Evolutionary conservation across 2,797 vertebrate genomes (phyloP).

Genomic region (Fistularia tabacaria): DNA sequence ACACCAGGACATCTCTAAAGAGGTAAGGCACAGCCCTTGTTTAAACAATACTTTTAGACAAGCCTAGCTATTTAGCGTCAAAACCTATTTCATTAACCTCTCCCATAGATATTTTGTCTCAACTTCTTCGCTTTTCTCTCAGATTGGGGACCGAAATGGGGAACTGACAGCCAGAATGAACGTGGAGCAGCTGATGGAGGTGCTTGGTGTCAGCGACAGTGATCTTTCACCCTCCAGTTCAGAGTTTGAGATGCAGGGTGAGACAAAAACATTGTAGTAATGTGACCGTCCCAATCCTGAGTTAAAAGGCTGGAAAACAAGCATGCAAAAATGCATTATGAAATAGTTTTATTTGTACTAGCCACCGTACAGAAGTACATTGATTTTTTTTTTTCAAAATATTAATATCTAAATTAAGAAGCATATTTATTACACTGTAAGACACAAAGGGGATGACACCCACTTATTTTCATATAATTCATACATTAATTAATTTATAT

Average conservation of each 20-base stretch:
- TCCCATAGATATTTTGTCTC: not conserved
- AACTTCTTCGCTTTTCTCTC: conserved; percentile 8
- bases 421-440: too few species aligned
- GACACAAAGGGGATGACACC: too few species aligned
- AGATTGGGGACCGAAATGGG: conserved; percentile 89
- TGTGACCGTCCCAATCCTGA: too few species aligned
- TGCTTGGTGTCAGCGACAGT: conserved; percentile 75
- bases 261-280: conserved; percentile 2
- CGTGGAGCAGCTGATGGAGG: conserved; percentile 85
- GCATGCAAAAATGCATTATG: too few species aligned
- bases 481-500: not conserved
- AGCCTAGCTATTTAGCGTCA: not conserved
- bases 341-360: too few species aligned
- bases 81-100: not conserved
- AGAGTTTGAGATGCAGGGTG: conserved; percentile 93
- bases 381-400: too few species aligned
- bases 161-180: conserved; percentile 88
- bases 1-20: conserved; percentile 91
- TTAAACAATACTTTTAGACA: not conserved
- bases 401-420: too few species aligned
- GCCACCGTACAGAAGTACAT: too few species aligned
- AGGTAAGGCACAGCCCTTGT: conserved; percentile 72
- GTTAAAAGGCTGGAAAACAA: too few species aligned
- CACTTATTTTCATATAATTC: not conserved
- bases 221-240: conserved; percentile 76